Evolutionary conservation across 2,888 invertebrate species (phyloP).

Genomic region (Drosophila basisetae): DNA sequence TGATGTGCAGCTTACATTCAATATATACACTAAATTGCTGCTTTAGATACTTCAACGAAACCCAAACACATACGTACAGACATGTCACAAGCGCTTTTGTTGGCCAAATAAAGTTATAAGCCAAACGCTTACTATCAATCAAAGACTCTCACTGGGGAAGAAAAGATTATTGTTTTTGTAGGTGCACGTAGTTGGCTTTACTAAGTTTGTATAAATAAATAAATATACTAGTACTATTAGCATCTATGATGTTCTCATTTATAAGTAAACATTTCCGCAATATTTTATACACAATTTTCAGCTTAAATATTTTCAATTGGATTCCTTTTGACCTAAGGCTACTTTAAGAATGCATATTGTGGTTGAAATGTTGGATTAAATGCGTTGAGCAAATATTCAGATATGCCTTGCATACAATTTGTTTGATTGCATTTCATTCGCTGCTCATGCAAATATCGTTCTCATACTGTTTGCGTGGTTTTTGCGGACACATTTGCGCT

Average conservation of each 20-base stretch:
- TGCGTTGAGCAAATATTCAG: constrained; percentile 1
- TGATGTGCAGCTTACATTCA: constrained; percentile 39
- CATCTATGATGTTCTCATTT: not conserved
- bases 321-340: not conserved
- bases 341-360: constrained; percentile 6
- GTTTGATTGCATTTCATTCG: constrained; percentile 61
- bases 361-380: constrained; percentile 3
- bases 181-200: constrained; percentile 11
- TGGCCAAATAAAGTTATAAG: constrained; percentile 50
- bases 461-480: constrained; percentile 2
- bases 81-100: constrained; percentile 18
- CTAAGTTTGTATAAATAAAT: not conserved
- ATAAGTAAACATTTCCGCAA: not conserved
- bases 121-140: constrained; percentile 40
- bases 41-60: constrained; percentile 34
- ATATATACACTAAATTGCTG: constrained; percentile 22
- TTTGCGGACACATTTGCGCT: constrained; percentile 42
- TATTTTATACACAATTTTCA: not conserved
- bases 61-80: constrained; percentile 6
- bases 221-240: not conserved
- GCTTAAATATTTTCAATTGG: not conserved
- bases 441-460: constrained; percentile 41
- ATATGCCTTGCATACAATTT: constrained; percentile 30
- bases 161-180: not conserved
- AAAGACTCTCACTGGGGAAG: constrained; percentile 22